phyloP scores from a whole-genome alignment of 2,113 vertebrate genomes.

The Larimichthys polyactis region DNA sequence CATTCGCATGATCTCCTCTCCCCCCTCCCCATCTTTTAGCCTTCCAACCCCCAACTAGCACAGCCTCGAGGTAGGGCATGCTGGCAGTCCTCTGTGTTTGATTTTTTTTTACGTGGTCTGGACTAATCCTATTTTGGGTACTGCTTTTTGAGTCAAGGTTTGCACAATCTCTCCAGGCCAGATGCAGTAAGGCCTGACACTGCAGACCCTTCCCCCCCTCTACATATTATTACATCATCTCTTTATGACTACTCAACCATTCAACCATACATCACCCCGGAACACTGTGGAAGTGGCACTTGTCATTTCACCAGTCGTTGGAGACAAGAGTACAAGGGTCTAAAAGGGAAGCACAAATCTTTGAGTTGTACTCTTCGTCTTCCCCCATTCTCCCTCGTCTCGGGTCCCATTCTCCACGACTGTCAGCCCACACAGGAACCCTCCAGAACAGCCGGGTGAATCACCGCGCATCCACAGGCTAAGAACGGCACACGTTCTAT shows the following conservation, averaged over 20 bases:
- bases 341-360: conserved; percentile 15
- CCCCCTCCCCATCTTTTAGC: conserved; percentile 39
- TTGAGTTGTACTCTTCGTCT: not conserved
- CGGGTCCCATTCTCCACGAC: conserved; percentile 34
- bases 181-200: conserved; percentile 35
- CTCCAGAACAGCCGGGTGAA: conserved; percentile 65
- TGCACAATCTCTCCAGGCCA: conserved; percentile 59
- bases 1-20: conserved; percentile 24
- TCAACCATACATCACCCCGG: conserved; percentile 33
- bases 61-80: conserved; percentile 70
- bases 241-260: conserved; percentile 41
- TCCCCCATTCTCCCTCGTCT: conserved; percentile 13
- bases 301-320: conserved; percentile 34
- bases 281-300: conserved; percentile 38
- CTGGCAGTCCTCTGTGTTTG: conserved; percentile 48
- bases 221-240: conserved; percentile 52
- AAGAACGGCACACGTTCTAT: conserved; percentile 39
- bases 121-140: conserved; percentile 68
- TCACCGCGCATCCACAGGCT: conserved; percentile 66
- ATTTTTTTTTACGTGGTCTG: conserved; percentile 37
- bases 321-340: conserved; percentile 3
- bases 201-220: conserved; percentile 29
- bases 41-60: conserved; percentile 56
- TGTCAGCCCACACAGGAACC: conserved; percentile 60
- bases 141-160: conserved; percentile 63